These are phyloP conservation scores for Myopa tessellatipennis DNA, from an alignment of 2,888 invertebrate species.

Conservation along the genomic window DNA sequence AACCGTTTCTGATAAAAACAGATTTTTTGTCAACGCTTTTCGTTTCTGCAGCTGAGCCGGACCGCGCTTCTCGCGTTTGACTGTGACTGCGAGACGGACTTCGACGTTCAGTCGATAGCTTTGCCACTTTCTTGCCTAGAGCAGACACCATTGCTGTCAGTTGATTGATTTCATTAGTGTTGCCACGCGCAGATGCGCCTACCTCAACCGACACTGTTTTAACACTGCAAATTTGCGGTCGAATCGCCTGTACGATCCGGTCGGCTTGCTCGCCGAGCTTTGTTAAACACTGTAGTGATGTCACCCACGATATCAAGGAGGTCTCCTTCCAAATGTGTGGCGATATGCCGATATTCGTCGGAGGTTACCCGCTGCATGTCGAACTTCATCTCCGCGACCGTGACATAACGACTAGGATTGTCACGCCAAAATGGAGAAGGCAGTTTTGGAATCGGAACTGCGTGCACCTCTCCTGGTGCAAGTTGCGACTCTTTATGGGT, in stretches of 20 bases:
- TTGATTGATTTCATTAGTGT: not conserved
- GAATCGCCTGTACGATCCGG: not conserved
- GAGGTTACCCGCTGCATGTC: conserved; percentile 11
- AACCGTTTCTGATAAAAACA: not conserved
- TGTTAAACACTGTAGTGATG: not conserved
- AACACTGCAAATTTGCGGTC: not conserved
- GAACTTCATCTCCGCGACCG: conserved; percentile 16
- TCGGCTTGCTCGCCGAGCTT: not conserved
- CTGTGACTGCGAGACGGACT: too few relatives aligned
- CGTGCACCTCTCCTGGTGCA: not conserved
- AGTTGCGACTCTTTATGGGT: too few relatives aligned
- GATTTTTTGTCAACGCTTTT: not conserved
- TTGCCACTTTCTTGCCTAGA: too few relatives aligned
- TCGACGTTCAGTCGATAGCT: too few relatives aligned
- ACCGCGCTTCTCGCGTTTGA: not conserved
- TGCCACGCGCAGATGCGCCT: not conserved
- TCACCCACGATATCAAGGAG: conserved; percentile 26
- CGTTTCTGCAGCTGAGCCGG: not conserved
- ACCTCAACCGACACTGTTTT: not conserved
- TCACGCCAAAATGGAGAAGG: conserved; percentile 28
- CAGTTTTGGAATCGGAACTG: conserved; percentile 4
- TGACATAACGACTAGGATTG: conserved; percentile 13
- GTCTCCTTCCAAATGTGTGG: conserved; percentile 15
- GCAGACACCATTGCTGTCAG: not conserved
- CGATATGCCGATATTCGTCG: conserved; percentile 27